Conservation (phyloP, 2,888 invertebrate species). For the Aleiodes alternator region DNA sequence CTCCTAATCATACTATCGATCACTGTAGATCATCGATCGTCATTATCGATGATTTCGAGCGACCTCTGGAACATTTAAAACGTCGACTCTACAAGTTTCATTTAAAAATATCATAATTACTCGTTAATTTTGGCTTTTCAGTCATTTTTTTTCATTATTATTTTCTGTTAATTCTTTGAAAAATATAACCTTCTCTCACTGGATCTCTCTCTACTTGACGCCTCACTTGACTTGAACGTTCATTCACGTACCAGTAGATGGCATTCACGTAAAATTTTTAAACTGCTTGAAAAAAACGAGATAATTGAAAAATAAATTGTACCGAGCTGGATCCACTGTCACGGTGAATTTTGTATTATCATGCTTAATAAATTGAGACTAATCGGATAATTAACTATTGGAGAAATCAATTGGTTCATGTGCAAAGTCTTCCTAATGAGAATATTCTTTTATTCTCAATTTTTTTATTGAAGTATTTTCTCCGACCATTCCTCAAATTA, state of each 20-base stretch:
- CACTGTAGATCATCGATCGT: constrained; percentile 73
- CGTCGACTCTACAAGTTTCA: not conserved
- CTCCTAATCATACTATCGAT: constrained; percentile 71
- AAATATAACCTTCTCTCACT: constrained; percentile 8
- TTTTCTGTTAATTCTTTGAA: not conserved
- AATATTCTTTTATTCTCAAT: too few relatives aligned
- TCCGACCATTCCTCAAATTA: too few relatives aligned
- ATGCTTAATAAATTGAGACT: not conserved
- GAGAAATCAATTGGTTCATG: not conserved
- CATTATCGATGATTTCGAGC: constrained; percentile 67
- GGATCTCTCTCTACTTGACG: not conserved
- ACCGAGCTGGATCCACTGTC: not conserved
- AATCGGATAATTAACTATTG: not conserved
- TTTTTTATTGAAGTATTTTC: too few relatives aligned
- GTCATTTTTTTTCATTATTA: not conserved
- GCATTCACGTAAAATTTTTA: constrained; percentile 11
- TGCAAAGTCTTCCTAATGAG: not conserved
- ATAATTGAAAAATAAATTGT: not conserved
- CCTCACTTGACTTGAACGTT: not conserved
- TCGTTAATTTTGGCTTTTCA: not conserved
- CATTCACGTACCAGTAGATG: constrained; percentile 26
- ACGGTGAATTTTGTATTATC: not conserved
- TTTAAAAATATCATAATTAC: not conserved
- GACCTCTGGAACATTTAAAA: constrained; percentile 13
- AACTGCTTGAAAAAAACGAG: not conserved